These are phyloP conservation scores for Megaceryle maxima DNA, from an alignment of 2,113 vertebrate species.

Conservation along the genomic window DNA sequence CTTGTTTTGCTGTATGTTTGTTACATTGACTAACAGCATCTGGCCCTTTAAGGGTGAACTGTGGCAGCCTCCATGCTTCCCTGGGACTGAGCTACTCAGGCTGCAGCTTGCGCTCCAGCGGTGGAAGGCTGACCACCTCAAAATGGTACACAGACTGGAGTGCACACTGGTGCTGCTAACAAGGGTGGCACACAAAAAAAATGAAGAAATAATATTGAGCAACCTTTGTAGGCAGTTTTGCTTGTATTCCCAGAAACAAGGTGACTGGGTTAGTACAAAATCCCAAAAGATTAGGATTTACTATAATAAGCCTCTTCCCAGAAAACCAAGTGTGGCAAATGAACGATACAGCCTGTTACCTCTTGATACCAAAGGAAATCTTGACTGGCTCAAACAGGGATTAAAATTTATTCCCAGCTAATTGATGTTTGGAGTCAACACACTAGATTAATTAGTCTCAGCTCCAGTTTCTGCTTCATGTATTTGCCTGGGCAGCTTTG, in stretches of 20 bases:
- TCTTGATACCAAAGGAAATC: constrained; percentile 45
- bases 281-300: neutral
- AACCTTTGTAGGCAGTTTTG: neutral
- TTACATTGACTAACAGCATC: neutral
- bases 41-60: neutral
- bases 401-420: constrained; percentile 55
- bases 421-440: constrained; percentile 31
- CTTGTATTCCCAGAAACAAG: neutral
- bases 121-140: neutral
- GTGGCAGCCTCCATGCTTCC: neutral
- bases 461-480: neutral
- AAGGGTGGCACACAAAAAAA: neutral
- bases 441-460: constrained; percentile 33
- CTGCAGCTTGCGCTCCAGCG: neutral
- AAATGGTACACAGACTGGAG: neutral
- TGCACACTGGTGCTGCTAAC: neutral
- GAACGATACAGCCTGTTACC: constrained; percentile 21
- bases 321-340: constrained; percentile 8
- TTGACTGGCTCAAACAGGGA: neutral
- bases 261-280: neutral
- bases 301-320: neutral
- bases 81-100: neutral
- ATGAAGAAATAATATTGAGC: neutral
- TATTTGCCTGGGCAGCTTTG: neutral
- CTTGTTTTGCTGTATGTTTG: neutral